Conservation (phyloP, 2,888 invertebrate species). For the Saturnia pavonia region DNA sequence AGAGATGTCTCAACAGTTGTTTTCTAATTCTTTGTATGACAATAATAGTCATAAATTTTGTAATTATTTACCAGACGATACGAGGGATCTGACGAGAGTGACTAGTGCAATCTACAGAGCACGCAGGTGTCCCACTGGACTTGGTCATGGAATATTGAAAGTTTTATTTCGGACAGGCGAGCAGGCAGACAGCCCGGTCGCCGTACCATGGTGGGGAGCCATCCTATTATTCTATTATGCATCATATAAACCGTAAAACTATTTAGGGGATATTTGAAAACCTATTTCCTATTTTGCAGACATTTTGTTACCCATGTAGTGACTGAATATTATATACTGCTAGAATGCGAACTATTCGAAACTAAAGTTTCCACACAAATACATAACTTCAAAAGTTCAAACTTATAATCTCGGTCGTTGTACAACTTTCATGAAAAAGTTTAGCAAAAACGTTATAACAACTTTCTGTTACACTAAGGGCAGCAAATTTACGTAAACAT, state of each 20-base stretch:
- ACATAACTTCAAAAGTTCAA: background rate
- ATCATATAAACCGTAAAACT: background rate
- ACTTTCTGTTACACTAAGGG: background rate
- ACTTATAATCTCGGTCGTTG: background rate
- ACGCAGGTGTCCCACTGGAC: background rate
- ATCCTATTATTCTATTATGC: background rate
- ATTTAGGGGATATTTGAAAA: background rate
- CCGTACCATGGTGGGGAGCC: background rate
- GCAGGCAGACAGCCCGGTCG: background rate
- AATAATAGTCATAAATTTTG: background rate
- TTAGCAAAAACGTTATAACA: slow-evolving; percentile 4
- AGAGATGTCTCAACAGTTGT: background rate
- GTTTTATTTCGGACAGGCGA: background rate
- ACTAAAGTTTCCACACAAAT: background rate
- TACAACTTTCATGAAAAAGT: background rate
- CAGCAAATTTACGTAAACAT: background rate
- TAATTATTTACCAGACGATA: background rate
- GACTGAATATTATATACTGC: background rate
- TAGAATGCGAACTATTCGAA: background rate
- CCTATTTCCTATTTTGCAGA: background rate
- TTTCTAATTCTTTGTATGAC: background rate
- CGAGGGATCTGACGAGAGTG: background rate
- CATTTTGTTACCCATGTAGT: background rate
- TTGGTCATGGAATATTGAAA: background rate
- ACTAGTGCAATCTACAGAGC: background rate